A percentile compares a stretch with the other conserved stretches of the same genome.
Conservation (phyloP, 2,797 vertebrate species). For the Liparis tanakae region DNA sequence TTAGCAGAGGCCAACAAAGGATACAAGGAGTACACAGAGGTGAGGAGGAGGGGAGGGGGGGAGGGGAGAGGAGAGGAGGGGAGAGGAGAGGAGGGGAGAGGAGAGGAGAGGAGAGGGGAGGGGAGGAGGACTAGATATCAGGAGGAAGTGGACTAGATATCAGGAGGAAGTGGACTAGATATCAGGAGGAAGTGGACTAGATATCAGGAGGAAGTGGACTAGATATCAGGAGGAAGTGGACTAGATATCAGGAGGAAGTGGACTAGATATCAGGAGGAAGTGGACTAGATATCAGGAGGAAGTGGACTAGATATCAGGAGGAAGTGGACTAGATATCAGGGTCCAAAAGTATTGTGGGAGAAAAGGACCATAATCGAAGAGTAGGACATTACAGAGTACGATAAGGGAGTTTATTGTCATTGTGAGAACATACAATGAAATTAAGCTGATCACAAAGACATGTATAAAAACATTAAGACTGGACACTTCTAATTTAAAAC, state of each 20-base stretch:
- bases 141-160: not conserved
- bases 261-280: not conserved
- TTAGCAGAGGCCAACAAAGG: constrained; percentile 92
- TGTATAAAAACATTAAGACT: too few relatives aligned
- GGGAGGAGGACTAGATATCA: not conserved
- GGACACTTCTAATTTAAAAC: too few relatives aligned
- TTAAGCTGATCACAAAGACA: too few relatives aligned
- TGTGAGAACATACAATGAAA: too few relatives aligned
- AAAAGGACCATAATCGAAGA: not conserved
- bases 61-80: not conserved
- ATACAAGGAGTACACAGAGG: constrained; percentile 96
- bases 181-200: not conserved
- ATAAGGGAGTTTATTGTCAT: too few relatives aligned
- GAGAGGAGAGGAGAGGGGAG: not conserved
- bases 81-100: not conserved
- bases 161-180: not conserved
- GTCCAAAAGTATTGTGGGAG: not conserved
- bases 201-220: not conserved
- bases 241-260: not conserved
- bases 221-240: not conserved
- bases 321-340: not conserved
- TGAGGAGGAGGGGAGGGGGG: constrained; percentile 64
- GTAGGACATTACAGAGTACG: too few relatives aligned
- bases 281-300: too few relatives aligned
- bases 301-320: not conserved